Percentiles rank a stretch among this genome's conserved stretches.
These are phyloP conservation scores for Apocrypta bakeri DNA, from an alignment of 1,140 invertebrate species.

Conservation along the genomic window DNA sequence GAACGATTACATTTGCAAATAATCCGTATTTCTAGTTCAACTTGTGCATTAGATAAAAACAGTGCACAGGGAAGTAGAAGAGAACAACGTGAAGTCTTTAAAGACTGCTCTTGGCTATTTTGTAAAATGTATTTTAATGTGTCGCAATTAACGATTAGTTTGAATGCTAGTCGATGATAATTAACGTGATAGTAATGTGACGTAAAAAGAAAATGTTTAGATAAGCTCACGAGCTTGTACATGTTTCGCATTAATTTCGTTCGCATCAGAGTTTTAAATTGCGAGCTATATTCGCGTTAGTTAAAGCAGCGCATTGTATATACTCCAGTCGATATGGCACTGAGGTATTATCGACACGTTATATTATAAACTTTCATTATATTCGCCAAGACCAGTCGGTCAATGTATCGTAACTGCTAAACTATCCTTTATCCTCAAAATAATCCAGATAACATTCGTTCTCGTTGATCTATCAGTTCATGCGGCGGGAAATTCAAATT, in stretches of 20 bases:
- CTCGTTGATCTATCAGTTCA: too few relatives aligned
- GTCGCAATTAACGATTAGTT: too few relatives aligned
- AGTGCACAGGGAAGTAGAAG: background rate
- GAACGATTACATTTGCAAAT: background rate
- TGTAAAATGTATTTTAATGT: too few relatives aligned
- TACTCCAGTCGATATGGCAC: background rate
- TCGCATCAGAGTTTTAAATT: background rate
- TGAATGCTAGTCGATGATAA: too few relatives aligned
- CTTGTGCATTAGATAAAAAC: background rate
- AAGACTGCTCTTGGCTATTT: background rate
- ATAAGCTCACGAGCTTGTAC: background rate
- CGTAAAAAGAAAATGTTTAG: too few relatives aligned
- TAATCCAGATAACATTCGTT: too few relatives aligned
- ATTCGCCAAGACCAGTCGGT: too few relatives aligned
- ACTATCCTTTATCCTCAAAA: too few relatives aligned
- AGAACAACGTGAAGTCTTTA: background rate
- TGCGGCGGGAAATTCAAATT: background rate
- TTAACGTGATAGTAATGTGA: too few relatives aligned
- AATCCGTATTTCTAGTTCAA: background rate
- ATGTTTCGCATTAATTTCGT: background rate
- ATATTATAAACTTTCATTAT: background rate
- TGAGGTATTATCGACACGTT: conserved; percentile 3
- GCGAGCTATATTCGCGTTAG: background rate
- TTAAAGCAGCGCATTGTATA: background rate
- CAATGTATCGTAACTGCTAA: too few relatives aligned